Conservation (phyloP, 1,140 invertebrate species). For the Trichoplusia ni region DNA sequence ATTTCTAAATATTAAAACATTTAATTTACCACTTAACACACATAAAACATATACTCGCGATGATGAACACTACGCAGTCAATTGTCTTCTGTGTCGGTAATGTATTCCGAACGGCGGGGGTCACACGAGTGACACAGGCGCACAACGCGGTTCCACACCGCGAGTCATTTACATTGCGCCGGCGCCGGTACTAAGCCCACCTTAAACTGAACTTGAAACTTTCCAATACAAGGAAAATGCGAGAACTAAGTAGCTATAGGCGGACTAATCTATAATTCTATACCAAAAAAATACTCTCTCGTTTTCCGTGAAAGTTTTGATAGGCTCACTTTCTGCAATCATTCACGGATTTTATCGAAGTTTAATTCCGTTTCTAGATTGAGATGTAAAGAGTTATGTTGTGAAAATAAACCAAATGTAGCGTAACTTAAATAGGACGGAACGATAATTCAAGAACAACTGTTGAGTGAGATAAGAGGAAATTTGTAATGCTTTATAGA, state of each 20-base stretch:
- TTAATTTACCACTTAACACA: neutral
- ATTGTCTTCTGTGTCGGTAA: slow-evolving; percentile 53
- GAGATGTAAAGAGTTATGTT: slow-evolving; percentile 13
- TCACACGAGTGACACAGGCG: slow-evolving; percentile 53
- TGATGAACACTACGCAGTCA: slow-evolving; percentile 30
- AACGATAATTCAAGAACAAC: slow-evolving; percentile 26
- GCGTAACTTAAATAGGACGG: slow-evolving; percentile 23
- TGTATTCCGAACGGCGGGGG: slow-evolving; percentile 61
- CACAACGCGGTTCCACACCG: slow-evolving; percentile 29
- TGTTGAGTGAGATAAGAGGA: slow-evolving; percentile 33
- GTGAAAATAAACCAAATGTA: slow-evolving; percentile 18
- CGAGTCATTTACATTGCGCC: slow-evolving; percentile 36
- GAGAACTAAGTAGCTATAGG: neutral
- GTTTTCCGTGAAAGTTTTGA: neutral
- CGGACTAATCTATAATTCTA: neutral
- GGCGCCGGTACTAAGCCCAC: slow-evolving; percentile 29
- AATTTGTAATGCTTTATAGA: slow-evolving; percentile 32
- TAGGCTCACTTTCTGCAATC: neutral
- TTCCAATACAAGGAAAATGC: slow-evolving; percentile 11
- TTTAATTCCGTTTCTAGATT: neutral
- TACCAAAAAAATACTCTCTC: neutral
- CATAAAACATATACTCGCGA: slow-evolving; percentile 10
- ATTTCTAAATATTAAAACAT: neutral
- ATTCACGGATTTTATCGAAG: neutral
- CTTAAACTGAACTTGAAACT: slow-evolving; percentile 16